Base-by-base conservation (phyloP, 2,888 invertebrate species). In the Callinectes sapidus region DNA sequence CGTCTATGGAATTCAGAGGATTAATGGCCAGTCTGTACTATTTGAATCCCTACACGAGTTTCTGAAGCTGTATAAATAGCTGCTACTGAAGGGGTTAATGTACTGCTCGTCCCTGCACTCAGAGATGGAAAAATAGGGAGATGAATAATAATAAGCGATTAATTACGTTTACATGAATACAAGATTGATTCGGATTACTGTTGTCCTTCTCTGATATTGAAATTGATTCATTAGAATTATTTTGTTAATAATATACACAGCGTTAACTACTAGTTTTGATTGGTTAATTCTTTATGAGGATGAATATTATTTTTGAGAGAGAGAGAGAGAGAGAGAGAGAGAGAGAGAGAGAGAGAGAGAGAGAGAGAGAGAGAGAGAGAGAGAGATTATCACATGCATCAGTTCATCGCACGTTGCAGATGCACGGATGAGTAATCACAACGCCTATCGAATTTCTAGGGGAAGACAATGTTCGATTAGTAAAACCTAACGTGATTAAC, bases 361-460 rank as follows among this genome's bases (percentile, higher is more conserved):
- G 71, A 28, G 71, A 28, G 71, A 28, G 71, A 28, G 71, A 28
- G 71, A 28, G 71, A 28, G 71, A 28, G 71, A 71, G 71, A 71
- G 71, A 71, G 71, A 71, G 71, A 71, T 71, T 28, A 71, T 71
- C 71, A 28, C 71, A 71, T 28, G 71, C 71, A 71, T 71, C 71
- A 71, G 28, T 71, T 71, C 71, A 71, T 71, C 28, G 71, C 71
- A 71, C 71, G 71, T 71, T 71, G 71, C 71, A 71, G n/a, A 71
- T 71, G 28, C 71, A 71, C 71, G 71, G 28, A 71, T n/a, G 71
- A 71, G 28, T 71, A 71, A 71, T 71, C 71, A 71, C 71, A 28
- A 28, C 13, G 28, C 71, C 71, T 71, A 71, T 71, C 71, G 71
- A 71, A 71, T 71, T 71, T 71, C 71, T 28, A 71, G 28, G 6